Evolutionary conservation across 2,888 invertebrate species (phyloP).

Genomic region (Meghimatium bilineatum): DNA sequence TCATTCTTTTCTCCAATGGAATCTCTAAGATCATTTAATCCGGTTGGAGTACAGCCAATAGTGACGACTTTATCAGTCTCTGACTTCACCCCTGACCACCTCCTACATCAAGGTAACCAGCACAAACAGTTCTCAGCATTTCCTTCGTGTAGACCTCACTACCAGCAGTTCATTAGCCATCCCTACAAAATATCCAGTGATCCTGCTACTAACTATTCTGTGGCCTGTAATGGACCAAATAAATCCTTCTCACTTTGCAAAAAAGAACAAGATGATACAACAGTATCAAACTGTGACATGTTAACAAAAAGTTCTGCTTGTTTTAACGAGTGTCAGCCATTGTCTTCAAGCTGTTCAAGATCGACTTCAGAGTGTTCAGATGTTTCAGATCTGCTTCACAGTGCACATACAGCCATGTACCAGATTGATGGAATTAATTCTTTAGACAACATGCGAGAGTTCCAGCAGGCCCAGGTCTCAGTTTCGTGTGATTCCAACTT

Average conservation of each 20-base stretch:
- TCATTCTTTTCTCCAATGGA: conserved; percentile 16
- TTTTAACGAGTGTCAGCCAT: background rate
- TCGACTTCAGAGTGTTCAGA: conserved; percentile 23
- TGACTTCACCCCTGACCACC: conserved; percentile 4
- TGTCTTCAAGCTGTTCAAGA: background rate
- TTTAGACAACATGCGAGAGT: background rate
- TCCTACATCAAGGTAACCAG: background rate
- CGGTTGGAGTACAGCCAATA: conserved; percentile 22
- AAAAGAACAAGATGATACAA: conserved; percentile 20
- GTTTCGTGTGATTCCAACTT: conserved; percentile 5
- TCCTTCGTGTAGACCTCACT: background rate
- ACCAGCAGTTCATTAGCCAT: background rate
- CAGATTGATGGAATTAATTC: conserved; percentile 18
- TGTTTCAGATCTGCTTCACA: conserved; percentile 46
- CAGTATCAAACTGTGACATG: conserved; percentile 21
- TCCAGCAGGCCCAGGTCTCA: conserved; percentile 29
- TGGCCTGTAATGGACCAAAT: conserved; percentile 4
- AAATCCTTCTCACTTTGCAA: conserved; percentile 9
- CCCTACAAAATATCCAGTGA: background rate
- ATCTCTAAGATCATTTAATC: conserved; percentile 32
- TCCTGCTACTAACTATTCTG: background rate
- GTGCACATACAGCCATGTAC: conserved; percentile 44
- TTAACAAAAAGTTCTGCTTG: background rate
- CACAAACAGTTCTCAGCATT: background rate
- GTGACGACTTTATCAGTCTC: background rate